phyloP scores from a whole-genome alignment of 92 coral and sea anemone species.

The Zoanthus gigantus region DNA sequence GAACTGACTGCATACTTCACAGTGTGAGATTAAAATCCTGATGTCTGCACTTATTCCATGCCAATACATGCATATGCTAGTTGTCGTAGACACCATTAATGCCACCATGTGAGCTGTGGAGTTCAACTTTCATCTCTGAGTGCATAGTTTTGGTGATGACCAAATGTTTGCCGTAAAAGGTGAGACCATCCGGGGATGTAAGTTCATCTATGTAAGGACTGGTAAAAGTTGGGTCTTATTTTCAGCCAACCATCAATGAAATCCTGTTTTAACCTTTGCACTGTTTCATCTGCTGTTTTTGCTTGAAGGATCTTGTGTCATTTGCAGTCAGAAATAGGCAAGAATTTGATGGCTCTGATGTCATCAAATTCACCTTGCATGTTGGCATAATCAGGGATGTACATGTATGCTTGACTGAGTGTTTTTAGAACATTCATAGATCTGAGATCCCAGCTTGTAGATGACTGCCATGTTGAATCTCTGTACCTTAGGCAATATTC shows the following conservation, averaged over 20 bases:
- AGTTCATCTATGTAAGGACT: conserved; percentile 43
- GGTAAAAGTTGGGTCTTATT: conserved; percentile 24
- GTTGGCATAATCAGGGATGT: neutral
- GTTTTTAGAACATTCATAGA: neutral
- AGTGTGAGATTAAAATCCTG: neutral
- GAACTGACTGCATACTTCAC: conserved; percentile 4
- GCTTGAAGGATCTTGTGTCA: conserved; percentile 1
- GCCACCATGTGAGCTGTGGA: conserved; percentile 50
- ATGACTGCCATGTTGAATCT: neutral
- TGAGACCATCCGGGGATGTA: conserved; percentile 30
- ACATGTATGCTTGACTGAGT: neutral
- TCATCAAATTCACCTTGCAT: conserved; percentile 3
- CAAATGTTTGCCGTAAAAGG: conserved; percentile 8
- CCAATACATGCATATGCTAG: conserved; percentile 45
- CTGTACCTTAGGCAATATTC: neutral
- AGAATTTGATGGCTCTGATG: conserved; percentile 3
- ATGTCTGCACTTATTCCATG: conserved; percentile 9
- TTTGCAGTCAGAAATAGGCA: conserved; percentile 2
- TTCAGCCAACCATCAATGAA: conserved; percentile 45
- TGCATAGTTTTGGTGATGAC: conserved; percentile 21
- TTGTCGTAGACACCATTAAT: conserved; percentile 42
- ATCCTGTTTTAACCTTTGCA: conserved; percentile 44
- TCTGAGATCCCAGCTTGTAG: conserved; percentile 8
- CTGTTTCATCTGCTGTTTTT: neutral
- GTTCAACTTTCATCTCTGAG: conserved; percentile 11